Base-by-base conservation (phyloP, 2,113 vertebrate genomes). In the Diphyllodes magnificus region DNA sequence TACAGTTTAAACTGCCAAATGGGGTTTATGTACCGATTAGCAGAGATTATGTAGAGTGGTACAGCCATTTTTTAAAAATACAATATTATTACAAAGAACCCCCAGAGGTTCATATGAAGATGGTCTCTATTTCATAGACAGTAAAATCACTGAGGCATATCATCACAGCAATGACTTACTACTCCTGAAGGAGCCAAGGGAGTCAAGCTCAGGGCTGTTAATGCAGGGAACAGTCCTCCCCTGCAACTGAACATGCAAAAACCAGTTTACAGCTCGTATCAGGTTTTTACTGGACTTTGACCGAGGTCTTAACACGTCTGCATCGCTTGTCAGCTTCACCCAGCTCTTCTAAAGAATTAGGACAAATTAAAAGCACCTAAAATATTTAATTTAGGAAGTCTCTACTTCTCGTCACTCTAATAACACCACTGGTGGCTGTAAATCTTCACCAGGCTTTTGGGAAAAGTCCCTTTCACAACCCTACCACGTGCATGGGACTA, bases 141-240 rank as follows among this genome's bases (percentile, higher is more conserved):
- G 93, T 97, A 97, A 97, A 97, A 97, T 85, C 92, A 95, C 81
- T 95, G 94, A 96, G 95, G 94, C 96, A 94, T 93, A 97, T 95
- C 95, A 96, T 92, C 86, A 93, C 77, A 87, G 96, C 24, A 13
- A 84, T 88, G 92, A 94, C 78, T 96, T 96, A 94, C 59, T 97
- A 73, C 81, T 94, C 54, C 88, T 77, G 66, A 51, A 71, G 77
- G 75, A 97, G 97, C 84, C 95, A 93, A 89, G 94, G 95, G 86
- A 96, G 81, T 84, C 90, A 75, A 89, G 81, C 86, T 92, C 82
- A 65, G 88, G 71, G 59, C 90, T 91, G 75, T 49, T 90, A 92
- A 95, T 71, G 45, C 75, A 61, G 49, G 49, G 15, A 88, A 66
- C n/a, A 68, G 81, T 47, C 35, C 71, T 83, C 44, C 56, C 82